phyloP scores from a whole-genome alignment of 2,888 invertebrate genomes.

The Serripes groenlandicus region DNA sequence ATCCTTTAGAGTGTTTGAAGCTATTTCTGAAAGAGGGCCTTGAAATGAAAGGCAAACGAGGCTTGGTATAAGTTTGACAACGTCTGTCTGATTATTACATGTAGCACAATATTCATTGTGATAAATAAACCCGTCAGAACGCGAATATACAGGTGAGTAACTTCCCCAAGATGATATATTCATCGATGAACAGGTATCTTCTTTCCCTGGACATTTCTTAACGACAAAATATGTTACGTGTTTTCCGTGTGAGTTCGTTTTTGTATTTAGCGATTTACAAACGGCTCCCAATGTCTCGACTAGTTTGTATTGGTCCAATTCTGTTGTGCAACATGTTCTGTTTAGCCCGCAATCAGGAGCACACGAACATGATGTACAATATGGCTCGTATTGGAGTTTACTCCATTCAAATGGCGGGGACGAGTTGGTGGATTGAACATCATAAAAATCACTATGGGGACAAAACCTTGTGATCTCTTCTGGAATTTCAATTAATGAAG shows the following conservation, averaged over 20 bases:
- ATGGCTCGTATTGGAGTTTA: background rate
- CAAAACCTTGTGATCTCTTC: background rate
- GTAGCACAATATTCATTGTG: background rate
- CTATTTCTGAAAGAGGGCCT: background rate
- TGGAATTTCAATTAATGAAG: background rate
- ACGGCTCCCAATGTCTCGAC: background rate
- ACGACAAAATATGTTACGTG: background rate
- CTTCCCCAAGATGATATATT: background rate
- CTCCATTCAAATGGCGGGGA: background rate
- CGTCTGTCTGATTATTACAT: background rate
- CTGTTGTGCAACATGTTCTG: background rate
- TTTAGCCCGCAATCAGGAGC: background rate
- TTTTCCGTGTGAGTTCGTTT: background rate
- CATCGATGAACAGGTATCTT: background rate
- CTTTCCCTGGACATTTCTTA: background rate
- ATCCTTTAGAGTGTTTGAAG: background rate
- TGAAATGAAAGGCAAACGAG: background rate
- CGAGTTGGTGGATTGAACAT: background rate
- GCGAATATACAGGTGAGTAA: background rate
- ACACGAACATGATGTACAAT: background rate
- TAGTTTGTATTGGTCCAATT: background rate
- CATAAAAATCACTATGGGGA: background rate
- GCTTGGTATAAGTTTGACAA: background rate
- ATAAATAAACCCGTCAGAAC: background rate
- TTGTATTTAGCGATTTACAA: background rate